These are phyloP conservation scores for Cyphotilapia sp. DNA, from an alignment of 2,113 vertebrate genomes.

Conservation along the genomic window DNA sequence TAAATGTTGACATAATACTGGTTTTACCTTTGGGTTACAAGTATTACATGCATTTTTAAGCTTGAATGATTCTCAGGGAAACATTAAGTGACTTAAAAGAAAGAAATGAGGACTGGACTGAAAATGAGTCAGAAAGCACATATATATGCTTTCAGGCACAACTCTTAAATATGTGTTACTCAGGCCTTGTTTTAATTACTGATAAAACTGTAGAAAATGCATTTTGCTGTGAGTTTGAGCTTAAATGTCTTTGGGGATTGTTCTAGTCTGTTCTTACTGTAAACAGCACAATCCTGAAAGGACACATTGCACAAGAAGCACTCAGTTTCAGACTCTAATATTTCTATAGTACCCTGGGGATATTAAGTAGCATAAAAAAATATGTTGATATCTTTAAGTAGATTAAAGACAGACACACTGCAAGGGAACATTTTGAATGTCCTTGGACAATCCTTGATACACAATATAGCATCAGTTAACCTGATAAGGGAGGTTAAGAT, in stretches of 20 bases:
- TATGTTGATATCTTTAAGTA: background rate
- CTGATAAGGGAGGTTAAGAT: constrained; percentile 5
- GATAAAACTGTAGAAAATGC: background rate
- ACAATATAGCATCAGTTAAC: background rate
- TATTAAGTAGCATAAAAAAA: constrained; percentile 15
- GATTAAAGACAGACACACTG: background rate
- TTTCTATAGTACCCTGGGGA: background rate
- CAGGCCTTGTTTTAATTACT: background rate
- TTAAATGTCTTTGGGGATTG: background rate
- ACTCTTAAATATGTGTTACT: background rate
- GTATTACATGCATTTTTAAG: background rate
- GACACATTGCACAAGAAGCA: background rate
- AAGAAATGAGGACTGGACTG: background rate
- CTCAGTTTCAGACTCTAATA: background rate
- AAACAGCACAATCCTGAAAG: background rate
- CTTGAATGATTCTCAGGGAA: background rate
- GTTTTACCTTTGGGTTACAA: background rate
- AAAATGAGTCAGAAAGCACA: background rate
- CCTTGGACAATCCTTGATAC: background rate
- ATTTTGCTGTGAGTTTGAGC: background rate
- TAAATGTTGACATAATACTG: background rate
- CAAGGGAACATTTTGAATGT: constrained; percentile 7
- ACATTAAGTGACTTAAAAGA: background rate
- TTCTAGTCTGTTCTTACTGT: background rate
- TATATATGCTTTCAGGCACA: background rate